Base-by-base conservation (phyloP, 2,113 vertebrate species). In the Leptodactylus fuscus region DNA sequence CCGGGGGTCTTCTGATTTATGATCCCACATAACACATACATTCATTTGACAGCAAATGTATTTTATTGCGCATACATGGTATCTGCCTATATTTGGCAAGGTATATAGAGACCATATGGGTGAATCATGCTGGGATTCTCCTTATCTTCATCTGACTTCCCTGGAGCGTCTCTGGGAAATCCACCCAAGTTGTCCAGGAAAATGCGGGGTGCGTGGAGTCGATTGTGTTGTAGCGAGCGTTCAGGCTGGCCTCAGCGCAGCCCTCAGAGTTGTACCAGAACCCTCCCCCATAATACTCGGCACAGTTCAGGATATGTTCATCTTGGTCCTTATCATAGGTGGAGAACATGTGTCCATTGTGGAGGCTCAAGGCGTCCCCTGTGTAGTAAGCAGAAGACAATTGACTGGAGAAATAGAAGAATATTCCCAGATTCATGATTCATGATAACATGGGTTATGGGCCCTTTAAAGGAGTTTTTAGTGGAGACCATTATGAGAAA, bases 91-190 rank as follows among this genome's bases (percentile, higher is more conserved):
- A 9, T 18, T 34, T 41, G 9, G 6, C 18, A 38, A 18, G 10
- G 18, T 71, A 74, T 1, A 6, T 3, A 6, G 1, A 67, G 62
- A 10, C 53, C 0, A 4, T 55, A 32, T 5, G 10, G 22, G 8
- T 27, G 5, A 11, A 11, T 73, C 69, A 44, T 1, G 2, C 8
- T 38, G 5, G 13, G 44, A 78, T 12, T 34, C 76, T 85, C 36
- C 83, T 41, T 62, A 80, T 71, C 76, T 77, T 85, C 83, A 85
- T 79, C 75, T 85, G 60, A 34, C 83, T 85, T 8, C 44, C 60
- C 34, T 10, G 49, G 9, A 85, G 83, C 24, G 34, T 27, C 24
- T 44, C 6, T 16, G 75, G 75, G 32, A 32, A 80, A 2, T 79
- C 83, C 20, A 53, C 60, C 62, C 60, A 51, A 1, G 44, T 70